These are phyloP conservation scores for Scortum barcoo DNA, from an alignment of 2,113 vertebrate species.

Conservation along the genomic window DNA sequence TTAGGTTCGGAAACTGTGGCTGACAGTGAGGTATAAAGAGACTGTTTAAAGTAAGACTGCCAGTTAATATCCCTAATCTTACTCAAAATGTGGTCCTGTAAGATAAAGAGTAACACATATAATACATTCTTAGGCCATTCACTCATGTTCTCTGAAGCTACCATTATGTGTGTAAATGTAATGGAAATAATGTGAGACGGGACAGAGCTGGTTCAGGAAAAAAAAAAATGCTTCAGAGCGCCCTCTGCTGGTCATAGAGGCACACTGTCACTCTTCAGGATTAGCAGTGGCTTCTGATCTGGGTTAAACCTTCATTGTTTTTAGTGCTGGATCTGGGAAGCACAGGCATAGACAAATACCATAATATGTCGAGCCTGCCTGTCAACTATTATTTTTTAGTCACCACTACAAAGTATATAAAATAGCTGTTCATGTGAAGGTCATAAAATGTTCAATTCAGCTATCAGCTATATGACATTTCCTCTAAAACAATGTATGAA, in stretches of 20 bases:
- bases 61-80: background rate
- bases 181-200: background rate
- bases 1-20: background rate
- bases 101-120: background rate
- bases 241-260: conserved; percentile 27
- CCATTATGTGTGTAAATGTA: background rate
- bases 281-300: background rate
- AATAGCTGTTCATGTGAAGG: too few species aligned
- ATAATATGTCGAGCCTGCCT: background rate
- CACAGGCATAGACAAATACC: background rate
- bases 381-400: too few species aligned
- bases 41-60: background rate
- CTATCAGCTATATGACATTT: too few species aligned
- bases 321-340: background rate
- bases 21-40: background rate
- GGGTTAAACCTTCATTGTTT: background rate
- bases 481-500: background rate
- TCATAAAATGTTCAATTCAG: too few species aligned
- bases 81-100: background rate
- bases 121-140: too few species aligned
- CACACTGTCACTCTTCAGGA: background rate
- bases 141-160: background rate
- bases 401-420: too few species aligned
- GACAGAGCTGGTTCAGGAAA: background rate
- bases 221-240: background rate